A percentile compares a stretch with the other conserved stretches of the same genome.
phyloP scores from a whole-genome alignment of 2,888 invertebrate genomes.

The Caenorhabditis parvicauda region DNA sequence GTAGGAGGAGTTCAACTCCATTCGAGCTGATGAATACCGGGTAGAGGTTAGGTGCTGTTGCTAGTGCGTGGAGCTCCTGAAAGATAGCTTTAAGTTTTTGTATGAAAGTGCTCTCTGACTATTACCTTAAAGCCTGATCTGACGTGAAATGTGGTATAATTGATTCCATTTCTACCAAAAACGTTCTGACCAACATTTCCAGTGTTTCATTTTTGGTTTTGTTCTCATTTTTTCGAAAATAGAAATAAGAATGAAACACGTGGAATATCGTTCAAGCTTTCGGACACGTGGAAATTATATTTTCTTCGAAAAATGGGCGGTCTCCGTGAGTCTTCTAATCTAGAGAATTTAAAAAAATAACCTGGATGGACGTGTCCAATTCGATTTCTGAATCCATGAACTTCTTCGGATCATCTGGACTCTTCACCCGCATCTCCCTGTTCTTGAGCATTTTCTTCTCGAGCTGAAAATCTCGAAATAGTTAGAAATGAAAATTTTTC shows the following conservation, averaged over 20 bases:
- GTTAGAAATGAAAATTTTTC: not conserved
- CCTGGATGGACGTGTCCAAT: constrained; percentile 77
- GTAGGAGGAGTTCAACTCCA: constrained; percentile 84
- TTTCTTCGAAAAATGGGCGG: too few relatives aligned
- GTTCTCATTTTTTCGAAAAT: too few relatives aligned
- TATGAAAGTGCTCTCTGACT: not conserved
- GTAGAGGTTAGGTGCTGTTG: constrained; percentile 92
- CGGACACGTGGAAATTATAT: too few relatives aligned
- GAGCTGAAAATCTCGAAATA: constrained; percentile 32
- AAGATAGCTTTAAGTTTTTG: constrained; percentile 1
- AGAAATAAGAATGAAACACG: too few relatives aligned
- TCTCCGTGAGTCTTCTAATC: too few relatives aligned
- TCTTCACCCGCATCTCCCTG: constrained; percentile 96
- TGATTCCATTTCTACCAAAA: not conserved
- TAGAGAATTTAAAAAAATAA: constrained; percentile 2
- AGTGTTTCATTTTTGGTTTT: too few relatives aligned
- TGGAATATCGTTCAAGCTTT: too few relatives aligned
- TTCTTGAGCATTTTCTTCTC: constrained; percentile 90
- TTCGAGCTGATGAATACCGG: constrained; percentile 82
- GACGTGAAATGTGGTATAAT: not conserved
- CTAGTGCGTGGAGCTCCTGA: constrained; percentile 84
- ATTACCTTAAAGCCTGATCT: not conserved
- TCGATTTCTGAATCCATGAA: constrained; percentile 97
- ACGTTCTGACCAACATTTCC: not conserved
- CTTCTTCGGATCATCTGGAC: constrained; percentile 73